phyloP scores from a whole-genome alignment of 2,113 vertebrate species.

The Theropithecus gelada region DNA sequence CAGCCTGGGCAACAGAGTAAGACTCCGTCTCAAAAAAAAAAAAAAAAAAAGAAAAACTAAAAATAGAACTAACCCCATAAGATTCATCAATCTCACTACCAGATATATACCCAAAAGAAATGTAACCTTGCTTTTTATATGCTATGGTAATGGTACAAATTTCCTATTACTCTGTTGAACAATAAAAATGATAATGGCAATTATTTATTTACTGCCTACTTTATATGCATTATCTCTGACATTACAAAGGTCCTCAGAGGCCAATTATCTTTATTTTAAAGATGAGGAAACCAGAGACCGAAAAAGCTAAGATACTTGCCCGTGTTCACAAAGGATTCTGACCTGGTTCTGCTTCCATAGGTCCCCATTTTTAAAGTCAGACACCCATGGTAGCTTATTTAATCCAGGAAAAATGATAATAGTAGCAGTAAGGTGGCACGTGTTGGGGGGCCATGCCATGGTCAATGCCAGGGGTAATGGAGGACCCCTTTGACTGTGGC shows the following conservation, averaged over 20 bases:
- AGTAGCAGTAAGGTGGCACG: no score
- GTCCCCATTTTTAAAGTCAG: neutral
- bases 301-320: conserved; percentile 58
- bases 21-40: no score
- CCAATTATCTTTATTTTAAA: conserved; percentile 65
- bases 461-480: neutral
- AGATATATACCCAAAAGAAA: no score
- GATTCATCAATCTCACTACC: no score
- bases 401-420: neutral
- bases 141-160: neutral
- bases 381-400: neutral
- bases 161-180: neutral
- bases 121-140: conserved; percentile 14
- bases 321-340: conserved; percentile 68
- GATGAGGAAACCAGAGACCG: conserved; percentile 71
- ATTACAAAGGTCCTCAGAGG: neutral
- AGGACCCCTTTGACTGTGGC: neutral
- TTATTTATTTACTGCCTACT: neutral
- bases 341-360: neutral
- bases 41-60: no score
- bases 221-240: neutral
- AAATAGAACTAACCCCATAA: no score
- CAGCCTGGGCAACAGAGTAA: no score
- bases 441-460: no score
- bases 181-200: neutral